Evolutionary conservation across 2,797 vertebrate genomes (phyloP), one percentile per base, ranked within the genome.

Genomic region (Octomys mimax): DNA sequence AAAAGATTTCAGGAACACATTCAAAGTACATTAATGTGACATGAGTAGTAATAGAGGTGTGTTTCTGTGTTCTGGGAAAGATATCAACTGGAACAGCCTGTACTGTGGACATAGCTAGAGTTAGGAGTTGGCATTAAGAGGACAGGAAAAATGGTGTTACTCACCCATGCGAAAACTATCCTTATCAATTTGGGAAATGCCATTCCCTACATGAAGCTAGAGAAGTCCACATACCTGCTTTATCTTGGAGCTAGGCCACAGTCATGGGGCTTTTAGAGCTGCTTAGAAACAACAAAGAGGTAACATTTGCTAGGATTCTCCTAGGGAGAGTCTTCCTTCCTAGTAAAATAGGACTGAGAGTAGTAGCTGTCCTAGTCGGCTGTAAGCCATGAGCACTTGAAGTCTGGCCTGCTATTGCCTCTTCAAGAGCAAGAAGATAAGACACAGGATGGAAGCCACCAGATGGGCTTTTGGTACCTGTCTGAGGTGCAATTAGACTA

Each of bases 131-230:
- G 90, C 19, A 31, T 19, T 18, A 1, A 14, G n/a, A n/a, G 14
- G 5, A 28, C 2, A n/a, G 7, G 2, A 1, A 77, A 21, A 54
- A 62, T 13, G 64, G 10, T 42, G 21, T 22, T 42, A 75, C 31
- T 54, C 73, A 21, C 22, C 52, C 42, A 87, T 22, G 7, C 42
- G 66, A 13, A 5, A 82, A 52, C 9, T 92, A n/a, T 21, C 21
- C 84, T 73, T 66, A 49, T 36, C 26, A 68, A 39, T 81, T 86
- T 61, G 22, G 68, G 89, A 96, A 95, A 42, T 12, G 7, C 3
- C 28, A 61, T 19, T 77, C 61, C 18, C 16, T 70, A 57, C 26
- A 2, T 5, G 11, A n/a, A 87, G 16, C 18, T 0, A 57, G 7
- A 2, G 2, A 87, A 82, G 36, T 5, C 2, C 36, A 31, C 5